Evolutionary conservation across 2,888 invertebrate genomes (phyloP).

Genomic region (Ypsolopha sequella): DNA sequence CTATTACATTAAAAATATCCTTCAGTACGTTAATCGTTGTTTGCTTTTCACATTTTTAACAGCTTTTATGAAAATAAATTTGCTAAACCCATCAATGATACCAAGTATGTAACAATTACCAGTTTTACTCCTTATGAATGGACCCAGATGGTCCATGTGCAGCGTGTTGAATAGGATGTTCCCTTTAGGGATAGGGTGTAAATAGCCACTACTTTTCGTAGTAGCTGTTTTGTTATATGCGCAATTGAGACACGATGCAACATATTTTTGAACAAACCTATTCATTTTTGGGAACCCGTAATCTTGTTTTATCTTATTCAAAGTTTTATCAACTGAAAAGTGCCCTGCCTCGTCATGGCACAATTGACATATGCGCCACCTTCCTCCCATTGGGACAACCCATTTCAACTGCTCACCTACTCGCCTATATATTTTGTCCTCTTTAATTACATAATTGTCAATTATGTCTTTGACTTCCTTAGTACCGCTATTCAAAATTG

Average conservation of each 20-base stretch:
- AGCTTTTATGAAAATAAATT: constrained; percentile 8
- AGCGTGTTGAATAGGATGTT: constrained; percentile 5
- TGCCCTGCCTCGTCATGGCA: constrained; percentile 12
- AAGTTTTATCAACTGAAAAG: constrained; percentile 9
- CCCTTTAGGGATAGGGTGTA: constrained; percentile 10
- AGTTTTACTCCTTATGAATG: constrained; percentile 10
- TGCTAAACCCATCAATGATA: constrained; percentile 11
- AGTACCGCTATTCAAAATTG: neutral
- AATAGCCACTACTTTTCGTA: neutral
- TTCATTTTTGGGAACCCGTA: constrained; percentile 11
- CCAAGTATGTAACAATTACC: constrained; percentile 13
- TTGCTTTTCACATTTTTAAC: constrained; percentile 6
- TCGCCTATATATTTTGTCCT: constrained; percentile 4
- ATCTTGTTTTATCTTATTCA: constrained; percentile 8
- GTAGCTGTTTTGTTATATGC: constrained; percentile 10
- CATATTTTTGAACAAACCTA: constrained; percentile 11
- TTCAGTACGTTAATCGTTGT: constrained; percentile 6
- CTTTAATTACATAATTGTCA: neutral
- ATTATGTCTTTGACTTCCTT: neutral
- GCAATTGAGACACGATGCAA: constrained; percentile 14
- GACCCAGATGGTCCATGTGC: constrained; percentile 11
- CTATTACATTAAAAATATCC: constrained; percentile 3
- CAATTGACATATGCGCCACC: constrained; percentile 13
- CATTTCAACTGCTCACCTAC: constrained; percentile 11
- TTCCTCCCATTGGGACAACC: constrained; percentile 16